Evolutionary conservation across 1,140 invertebrate species (phyloP), one percentile per base, ranked within the genome.

Genomic region (Diplogasteroides magnus): DNA sequence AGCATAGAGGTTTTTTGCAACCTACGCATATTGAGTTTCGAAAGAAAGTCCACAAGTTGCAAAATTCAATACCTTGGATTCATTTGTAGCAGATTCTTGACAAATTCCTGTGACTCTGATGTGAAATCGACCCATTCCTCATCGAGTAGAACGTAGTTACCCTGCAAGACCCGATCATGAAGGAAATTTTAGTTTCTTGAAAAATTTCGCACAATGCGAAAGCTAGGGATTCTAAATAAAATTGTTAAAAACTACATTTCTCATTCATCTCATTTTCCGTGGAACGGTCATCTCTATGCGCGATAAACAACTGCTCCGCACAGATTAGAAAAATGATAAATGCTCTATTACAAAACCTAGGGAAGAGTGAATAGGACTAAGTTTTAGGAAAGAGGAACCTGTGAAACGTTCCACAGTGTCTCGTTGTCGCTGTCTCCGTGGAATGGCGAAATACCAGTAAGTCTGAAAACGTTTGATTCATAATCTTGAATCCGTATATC

Each of bases 361-460:
- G 6, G 37, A 6, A 48, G 37, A 48, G 37, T 19, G 19, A 48
- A 19, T 11, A 48, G 37, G 37, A 48, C 6, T 11, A 19, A 19
- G 6, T 48, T 6, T 19, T 6, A 11, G 37, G 19, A 48, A 69
- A 88, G 87, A 62, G 19, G 37, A 19, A 48, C 37, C 37, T 48
- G 37, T 48, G 6, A 6, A 19, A 92, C 89, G 77, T 88, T 90
- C 1, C 87, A 89, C 25, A 97, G 83, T 0, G 94, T 97, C 82
- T 97, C 93, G 31, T 89, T 86, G 79, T 96, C 93, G 76, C 94
- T 90, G 19, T 87, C 84, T 0, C 92, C 92, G 31, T 84, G 74
- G 73, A 86, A 85, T 11, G 84, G 85, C 13, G 84, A 86, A 27
- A 83, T 72, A 2, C 84, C 84, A 64, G 81, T 83, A 65, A 85